Evolutionary conservation across 2,113 vertebrate species (phyloP).

Genomic region (Epinephelus moara): DNA sequence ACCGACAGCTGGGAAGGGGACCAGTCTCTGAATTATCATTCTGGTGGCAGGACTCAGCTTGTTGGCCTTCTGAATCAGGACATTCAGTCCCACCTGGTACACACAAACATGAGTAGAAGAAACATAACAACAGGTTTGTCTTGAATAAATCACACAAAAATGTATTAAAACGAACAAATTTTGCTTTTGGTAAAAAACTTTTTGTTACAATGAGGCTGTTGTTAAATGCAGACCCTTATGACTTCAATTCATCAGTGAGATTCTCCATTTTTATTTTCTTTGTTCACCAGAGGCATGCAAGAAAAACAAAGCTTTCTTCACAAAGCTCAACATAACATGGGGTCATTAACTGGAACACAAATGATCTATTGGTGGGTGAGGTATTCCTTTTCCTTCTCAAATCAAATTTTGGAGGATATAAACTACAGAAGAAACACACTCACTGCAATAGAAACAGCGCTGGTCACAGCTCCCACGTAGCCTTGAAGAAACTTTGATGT

Average conservation of each 20-base stretch:
- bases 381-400: no score
- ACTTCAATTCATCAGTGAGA: no score
- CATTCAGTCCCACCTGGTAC: slow-evolving; percentile 94
- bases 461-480: slow-evolving; percentile 95
- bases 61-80: slow-evolving; percentile 94
- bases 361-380: no score
- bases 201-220: background rate
- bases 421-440: slow-evolving; percentile 72
- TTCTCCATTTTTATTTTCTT: no score
- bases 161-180: background rate
- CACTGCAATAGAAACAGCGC: slow-evolving; percentile 97
- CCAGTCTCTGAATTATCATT: slow-evolving; percentile 95
- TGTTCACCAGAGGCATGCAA: no score
- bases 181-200: background rate
- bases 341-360: no score
- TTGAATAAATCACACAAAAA: background rate
- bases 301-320: no score
- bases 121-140: background rate
- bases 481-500: slow-evolving; percentile 96
- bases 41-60: slow-evolving; percentile 93
- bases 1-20: slow-evolving; percentile 99
- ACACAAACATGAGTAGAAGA: slow-evolving; percentile 6
- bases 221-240: no score
- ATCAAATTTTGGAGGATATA: background rate
- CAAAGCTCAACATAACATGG: no score